phyloP scores from a whole-genome alignment of 2,113 vertebrate genomes.

The Pseudorasbora parva region DNA sequence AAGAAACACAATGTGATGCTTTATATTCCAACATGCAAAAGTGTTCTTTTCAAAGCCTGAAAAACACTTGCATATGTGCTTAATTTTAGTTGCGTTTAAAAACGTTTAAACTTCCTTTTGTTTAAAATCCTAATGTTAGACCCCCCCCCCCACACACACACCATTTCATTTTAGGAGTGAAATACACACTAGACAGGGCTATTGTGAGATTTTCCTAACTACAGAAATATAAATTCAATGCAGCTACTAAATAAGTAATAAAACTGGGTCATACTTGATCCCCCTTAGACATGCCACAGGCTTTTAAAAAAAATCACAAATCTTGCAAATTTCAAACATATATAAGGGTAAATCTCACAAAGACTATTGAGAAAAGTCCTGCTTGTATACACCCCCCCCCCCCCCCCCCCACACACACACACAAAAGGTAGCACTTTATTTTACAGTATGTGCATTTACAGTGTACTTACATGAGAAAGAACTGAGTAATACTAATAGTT shows the following conservation, averaged over 20 bases:
- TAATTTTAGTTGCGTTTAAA: no score
- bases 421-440: background rate
- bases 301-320: background rate
- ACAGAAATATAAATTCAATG: background rate
- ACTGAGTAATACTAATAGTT: no score
- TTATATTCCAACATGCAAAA: background rate
- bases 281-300: background rate
- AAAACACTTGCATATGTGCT: background rate
- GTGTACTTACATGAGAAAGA: background rate
- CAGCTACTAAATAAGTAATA: background rate
- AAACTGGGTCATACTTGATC: background rate
- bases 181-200: background rate
- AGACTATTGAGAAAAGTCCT: background rate
- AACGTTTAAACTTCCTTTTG: no score
- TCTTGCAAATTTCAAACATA: background rate
- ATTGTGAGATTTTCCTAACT: background rate
- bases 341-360: background rate
- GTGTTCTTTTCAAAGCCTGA: background rate
- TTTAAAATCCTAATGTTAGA: background rate
- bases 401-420: no score
- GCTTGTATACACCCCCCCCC: background rate
- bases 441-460: background rate
- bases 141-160: no score
- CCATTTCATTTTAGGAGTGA: background rate
- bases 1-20: background rate